Conservation (phyloP, 2,797 vertebrate species). For the Pipistrellus kuhlii region DNA sequence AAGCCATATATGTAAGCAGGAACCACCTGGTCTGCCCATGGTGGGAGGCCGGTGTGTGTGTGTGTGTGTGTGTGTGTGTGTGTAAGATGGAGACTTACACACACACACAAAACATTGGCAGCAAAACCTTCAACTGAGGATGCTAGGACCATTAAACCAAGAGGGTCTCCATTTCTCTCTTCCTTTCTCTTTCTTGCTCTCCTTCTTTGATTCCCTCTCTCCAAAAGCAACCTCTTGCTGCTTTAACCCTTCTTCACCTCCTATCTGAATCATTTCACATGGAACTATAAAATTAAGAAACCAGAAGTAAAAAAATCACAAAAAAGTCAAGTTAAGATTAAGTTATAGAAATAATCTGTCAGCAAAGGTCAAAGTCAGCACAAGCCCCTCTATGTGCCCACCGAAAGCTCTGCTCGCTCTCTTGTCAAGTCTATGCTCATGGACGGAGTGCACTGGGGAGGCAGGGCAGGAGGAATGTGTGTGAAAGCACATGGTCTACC, state of each 20-base stretch:
- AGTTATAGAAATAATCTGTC: neutral
- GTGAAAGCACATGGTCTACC: rapidly evolving
- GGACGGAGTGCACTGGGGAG: too few relatives aligned
- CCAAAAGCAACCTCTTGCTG: neutral
- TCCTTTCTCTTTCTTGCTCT: neutral
- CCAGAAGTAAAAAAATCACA: neutral
- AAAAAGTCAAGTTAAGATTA: neutral
- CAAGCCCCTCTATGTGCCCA: too few relatives aligned
- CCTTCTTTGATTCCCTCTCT: too few relatives aligned
- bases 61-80: neutral
- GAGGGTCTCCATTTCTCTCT: neutral
- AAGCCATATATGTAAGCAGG: conserved; percentile 82
- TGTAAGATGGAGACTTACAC: neutral
- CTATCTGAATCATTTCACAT: neutral
- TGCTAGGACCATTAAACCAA: neutral
- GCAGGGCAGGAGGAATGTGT: neutral
- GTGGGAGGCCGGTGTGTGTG: neutral
- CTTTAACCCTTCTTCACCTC: neutral
- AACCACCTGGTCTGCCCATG: conserved; percentile 71
- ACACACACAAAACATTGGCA: too few relatives aligned
- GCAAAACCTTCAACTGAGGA: conserved; percentile 28
- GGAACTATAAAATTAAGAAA: neutral
- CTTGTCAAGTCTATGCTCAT: neutral
- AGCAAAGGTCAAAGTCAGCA: neutral
- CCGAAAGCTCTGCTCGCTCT: neutral